Percentiles rank a stretch among this genome's conserved stretches.
Conservation (phyloP, 2,113 vertebrate genomes). For the Azemiops feae region DNA sequence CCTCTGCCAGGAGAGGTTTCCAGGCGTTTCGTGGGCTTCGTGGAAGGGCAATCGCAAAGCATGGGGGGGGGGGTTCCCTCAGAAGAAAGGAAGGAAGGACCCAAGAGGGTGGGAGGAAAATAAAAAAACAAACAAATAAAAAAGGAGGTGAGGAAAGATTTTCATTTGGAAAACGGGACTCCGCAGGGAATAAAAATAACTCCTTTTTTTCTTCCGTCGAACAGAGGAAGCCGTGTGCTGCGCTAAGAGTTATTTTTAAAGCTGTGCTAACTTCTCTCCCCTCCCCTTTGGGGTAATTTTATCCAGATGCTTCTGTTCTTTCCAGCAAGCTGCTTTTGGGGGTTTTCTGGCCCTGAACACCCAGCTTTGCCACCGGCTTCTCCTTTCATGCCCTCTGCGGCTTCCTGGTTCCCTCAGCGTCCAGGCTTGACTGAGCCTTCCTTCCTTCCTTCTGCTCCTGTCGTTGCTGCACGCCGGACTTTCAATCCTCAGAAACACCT, state of each 20-base stretch:
- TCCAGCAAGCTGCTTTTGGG: slow-evolving; percentile 9
- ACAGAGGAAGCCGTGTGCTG: slow-evolving; percentile 53
- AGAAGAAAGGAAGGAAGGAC: slow-evolving; percentile 6
- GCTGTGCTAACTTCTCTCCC: neutral
- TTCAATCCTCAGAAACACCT: too few species aligned
- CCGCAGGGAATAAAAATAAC: slow-evolving; percentile 55
- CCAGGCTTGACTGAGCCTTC: too few species aligned
- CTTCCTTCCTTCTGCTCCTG: too few species aligned
- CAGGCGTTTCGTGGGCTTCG: slow-evolving; percentile 62
- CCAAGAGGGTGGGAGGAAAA: neutral
- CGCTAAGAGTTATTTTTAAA: slow-evolving; percentile 42
- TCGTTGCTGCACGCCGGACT: too few species aligned
- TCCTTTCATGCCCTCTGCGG: neutral
- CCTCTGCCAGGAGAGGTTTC: slow-evolving; percentile 46
- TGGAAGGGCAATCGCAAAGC: slow-evolving; percentile 57
- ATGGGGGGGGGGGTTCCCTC: slow-evolving; percentile 31
- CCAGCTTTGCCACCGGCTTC: neutral
- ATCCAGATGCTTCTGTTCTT: slow-evolving; percentile 57
- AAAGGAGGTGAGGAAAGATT: neutral
- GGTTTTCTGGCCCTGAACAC: neutral
- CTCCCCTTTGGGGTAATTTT: slow-evolving; percentile 33
- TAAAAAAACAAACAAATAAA: neutral
- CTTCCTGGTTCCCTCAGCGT: neutral
- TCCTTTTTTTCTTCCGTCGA: slow-evolving; percentile 40
- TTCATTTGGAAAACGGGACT: slow-evolving; percentile 47